These are phyloP conservation scores for Drosophila equinoxialis DNA, from an alignment of 1,140 invertebrate species.

Conservation along the genomic window DNA sequence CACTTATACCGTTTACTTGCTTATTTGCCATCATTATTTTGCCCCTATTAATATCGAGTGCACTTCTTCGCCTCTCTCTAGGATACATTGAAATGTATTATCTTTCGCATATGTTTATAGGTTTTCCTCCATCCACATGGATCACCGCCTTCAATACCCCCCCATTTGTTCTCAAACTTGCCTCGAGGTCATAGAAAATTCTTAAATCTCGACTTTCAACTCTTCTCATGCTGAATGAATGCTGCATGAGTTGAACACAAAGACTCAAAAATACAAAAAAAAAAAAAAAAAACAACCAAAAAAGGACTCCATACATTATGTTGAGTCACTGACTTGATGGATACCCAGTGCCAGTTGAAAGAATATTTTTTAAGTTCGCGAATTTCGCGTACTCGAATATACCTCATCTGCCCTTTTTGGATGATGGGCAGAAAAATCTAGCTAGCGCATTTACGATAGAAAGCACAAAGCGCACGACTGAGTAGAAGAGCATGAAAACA, in stretches of 20 bases:
- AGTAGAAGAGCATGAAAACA: constrained; percentile 61
- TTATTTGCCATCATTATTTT: constrained; percentile 65
- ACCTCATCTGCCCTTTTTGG: background rate
- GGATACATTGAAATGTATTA: constrained; percentile 54
- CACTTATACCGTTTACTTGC: constrained; percentile 59
- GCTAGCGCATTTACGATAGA: constrained; percentile 77
- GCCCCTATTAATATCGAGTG: constrained; percentile 13
- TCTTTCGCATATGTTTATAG: constrained; percentile 19
- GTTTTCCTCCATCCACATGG: constrained; percentile 27
- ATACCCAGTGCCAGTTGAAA: background rate
- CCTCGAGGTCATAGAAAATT: constrained; percentile 9
- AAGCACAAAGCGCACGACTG: constrained; percentile 76
- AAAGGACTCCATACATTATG: background rate
- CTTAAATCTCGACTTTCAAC: constrained; percentile 72
- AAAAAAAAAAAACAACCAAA: background rate
- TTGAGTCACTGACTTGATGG: background rate
- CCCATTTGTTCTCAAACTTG: background rate
- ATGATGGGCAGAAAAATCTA: constrained; percentile 55
- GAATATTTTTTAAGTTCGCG: too few relatives aligned
- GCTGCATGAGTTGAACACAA: constrained; percentile 58
- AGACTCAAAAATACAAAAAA: background rate
- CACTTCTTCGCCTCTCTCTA: background rate
- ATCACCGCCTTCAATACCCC: background rate
- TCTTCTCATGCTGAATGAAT: constrained; percentile 66
- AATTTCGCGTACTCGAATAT: background rate